Evolutionary conservation across 2,888 invertebrate species (phyloP).

Genomic region (Napeogenes sylphis): DNA sequence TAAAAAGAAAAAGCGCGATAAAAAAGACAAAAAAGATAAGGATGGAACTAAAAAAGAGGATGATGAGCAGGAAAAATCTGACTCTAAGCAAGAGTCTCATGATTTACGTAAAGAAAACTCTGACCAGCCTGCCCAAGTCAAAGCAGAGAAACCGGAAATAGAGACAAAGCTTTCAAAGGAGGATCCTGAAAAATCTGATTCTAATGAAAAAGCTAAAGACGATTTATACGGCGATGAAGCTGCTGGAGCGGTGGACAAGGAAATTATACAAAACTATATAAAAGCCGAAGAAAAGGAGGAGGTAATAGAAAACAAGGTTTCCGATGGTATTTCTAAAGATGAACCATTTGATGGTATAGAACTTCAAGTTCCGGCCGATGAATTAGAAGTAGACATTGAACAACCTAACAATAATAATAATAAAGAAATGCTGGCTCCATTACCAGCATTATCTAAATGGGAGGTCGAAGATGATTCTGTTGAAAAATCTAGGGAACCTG

Average conservation of each 20-base stretch:
- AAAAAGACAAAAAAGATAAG: conserved; percentile 77
- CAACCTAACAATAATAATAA: conserved; percentile 47
- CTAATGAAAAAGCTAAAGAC: conserved; percentile 41
- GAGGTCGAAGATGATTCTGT: conserved; percentile 82
- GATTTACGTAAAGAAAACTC: conserved; percentile 33
- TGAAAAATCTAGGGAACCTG: conserved; percentile 66
- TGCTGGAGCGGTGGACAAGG: conserved; percentile 74
- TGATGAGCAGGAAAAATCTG: conserved; percentile 38
- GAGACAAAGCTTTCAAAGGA: conserved; percentile 40
- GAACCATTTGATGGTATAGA: conserved; percentile 78
- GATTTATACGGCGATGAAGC: conserved; percentile 77
- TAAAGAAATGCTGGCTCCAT: conserved; percentile 82
- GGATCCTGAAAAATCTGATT: conserved; percentile 35
- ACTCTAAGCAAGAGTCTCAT: conserved; percentile 23
- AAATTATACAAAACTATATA: conserved; percentile 77
- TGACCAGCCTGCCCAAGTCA: conserved; percentile 29
- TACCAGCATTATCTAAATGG: conserved; percentile 93
- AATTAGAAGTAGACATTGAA: conserved; percentile 75
- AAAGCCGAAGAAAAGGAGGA: conserved; percentile 57
- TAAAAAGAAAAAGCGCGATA: conserved; percentile 73
- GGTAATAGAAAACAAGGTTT: conserved; percentile 41
- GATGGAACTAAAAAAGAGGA: conserved; percentile 39
- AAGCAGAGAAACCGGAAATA: conserved; percentile 27
- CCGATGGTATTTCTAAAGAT: conserved; percentile 65
- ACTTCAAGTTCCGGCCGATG: conserved; percentile 76